Evolutionary conservation across 2,797 vertebrate species (phyloP), one percentile per base, ranked within the genome.

Genomic region (Antrozous pallidus): DNA sequence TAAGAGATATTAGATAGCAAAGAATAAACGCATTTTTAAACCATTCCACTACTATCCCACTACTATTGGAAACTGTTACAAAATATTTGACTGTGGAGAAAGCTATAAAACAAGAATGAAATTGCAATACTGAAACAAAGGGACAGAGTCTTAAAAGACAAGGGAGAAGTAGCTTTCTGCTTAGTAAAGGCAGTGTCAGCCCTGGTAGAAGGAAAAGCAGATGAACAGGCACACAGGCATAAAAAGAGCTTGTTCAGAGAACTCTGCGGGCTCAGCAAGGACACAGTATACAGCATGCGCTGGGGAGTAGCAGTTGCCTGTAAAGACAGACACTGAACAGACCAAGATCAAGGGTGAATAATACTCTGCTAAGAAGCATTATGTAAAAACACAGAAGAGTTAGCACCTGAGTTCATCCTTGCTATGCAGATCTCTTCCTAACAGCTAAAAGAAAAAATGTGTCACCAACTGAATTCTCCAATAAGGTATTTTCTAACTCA

Each of bases 51-150:
- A 58, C 36, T 58, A 42, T 17, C 40, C 31, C n/a, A 61, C 24
- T 83, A 47, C 75, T 67, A 40, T 31, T 75, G 18, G 24, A 26
- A 45, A 69, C 38, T n/a, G 7, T 73, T 86, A 33, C 28, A 65
- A 85, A 94, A 78, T n/a, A 51, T 58, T 26, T 91, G 61, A 96
- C 36, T 16, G 33, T 38, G 24, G 70, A 74, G 24, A 94, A 95
- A 36, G 3, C 69, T 73, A 67, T 4, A 54, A 85, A 94, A 88
- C 65, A 74, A 18, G 45, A 93, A 92, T 18, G 38, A 84, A 51
- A 73, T 18, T 84, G 5, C 17, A 71, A 8, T 26, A 70, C 4
- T 91, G 40, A 80, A 87, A 70, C 20, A 87, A 74, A 89, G 45
- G 24, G 75, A 71, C 3, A 54, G 4, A 31, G 22, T 54, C 10